These are phyloP conservation scores for Trinorchestia longiramus DNA, from an alignment of 1,140 invertebrate species.

Conservation along the genomic window DNA sequence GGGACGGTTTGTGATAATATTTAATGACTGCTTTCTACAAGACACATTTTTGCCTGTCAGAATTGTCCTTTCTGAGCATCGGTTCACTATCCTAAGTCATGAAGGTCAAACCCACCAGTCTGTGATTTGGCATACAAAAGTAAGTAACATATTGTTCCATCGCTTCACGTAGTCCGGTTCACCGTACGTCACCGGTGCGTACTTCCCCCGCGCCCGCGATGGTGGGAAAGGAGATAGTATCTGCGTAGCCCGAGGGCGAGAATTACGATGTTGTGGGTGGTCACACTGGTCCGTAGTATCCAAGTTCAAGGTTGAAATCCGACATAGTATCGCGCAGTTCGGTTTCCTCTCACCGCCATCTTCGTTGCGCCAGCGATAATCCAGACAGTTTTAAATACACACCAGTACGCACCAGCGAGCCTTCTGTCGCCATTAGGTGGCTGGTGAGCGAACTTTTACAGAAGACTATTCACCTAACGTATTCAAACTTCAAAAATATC, in stretches of 20 bases:
- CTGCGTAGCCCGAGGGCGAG: not conserved
- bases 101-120: not conserved
- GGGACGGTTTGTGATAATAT: no score
- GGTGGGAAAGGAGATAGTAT: not conserved
- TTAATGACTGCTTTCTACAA: no score
- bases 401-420: not conserved
- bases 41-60: no score
- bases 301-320: constrained; percentile 8
- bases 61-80: not conserved
- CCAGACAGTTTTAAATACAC: not conserved
- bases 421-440: not conserved
- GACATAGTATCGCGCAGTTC: not conserved
- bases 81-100: not conserved
- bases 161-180: not conserved
- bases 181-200: not conserved
- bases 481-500: no score
- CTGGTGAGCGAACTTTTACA: not conserved
- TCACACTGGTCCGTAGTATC: not conserved
- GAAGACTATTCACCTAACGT: no score
- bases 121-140: not conserved
- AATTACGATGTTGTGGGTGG: not conserved
- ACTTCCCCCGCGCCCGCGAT: not conserved
- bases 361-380: not conserved
- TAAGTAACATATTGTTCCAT: not conserved
- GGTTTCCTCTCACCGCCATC: not conserved